These are phyloP conservation scores for Ormyrus rosae DNA, from an alignment of 2,888 invertebrate species.

Conservation along the genomic window DNA sequence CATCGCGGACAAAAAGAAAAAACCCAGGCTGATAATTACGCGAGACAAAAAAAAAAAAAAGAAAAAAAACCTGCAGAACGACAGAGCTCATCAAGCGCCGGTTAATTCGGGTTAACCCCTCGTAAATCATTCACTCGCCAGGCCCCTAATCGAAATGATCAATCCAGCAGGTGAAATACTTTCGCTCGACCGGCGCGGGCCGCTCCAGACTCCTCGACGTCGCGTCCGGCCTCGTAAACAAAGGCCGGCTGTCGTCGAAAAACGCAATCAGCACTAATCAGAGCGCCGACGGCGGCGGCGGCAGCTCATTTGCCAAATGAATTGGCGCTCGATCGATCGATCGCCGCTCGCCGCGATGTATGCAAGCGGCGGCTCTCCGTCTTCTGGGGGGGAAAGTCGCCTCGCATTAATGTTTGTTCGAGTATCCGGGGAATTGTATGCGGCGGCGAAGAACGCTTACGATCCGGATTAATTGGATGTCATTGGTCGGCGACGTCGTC, in stretches of 20 bases:
- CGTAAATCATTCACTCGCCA: constrained; percentile 2
- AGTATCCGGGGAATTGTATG: constrained; percentile 33
- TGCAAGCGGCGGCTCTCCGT: too few species aligned
- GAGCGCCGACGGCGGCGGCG: not conserved
- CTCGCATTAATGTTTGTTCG: constrained; percentile 35
- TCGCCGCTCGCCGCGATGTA: too few species aligned
- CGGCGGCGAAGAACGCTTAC: constrained; percentile 6
- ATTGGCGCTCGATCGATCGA: not conserved
- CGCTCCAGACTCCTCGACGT: too few species aligned
- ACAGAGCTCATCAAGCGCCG: too few species aligned
- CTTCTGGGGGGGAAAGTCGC: constrained; percentile 18
- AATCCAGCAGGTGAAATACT: constrained; percentile 8
- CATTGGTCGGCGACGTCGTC: constrained; percentile 26
- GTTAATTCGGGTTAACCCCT: not conserved
- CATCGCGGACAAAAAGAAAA: too few species aligned
- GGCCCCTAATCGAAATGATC: constrained; percentile 13
- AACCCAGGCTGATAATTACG: too few species aligned
- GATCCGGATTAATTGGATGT: constrained; percentile 49
- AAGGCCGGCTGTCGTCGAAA: not conserved
- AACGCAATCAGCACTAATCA: constrained; percentile 16
- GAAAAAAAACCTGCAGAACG: too few species aligned
- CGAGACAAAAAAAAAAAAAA: too few species aligned
- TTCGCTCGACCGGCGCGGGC: not conserved
- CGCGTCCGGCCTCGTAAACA: not conserved
- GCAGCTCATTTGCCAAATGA: constrained; percentile 32